phyloP scores from a whole-genome alignment of 1,140 invertebrate genomes.

The Hylyphantes graminicola region DNA sequence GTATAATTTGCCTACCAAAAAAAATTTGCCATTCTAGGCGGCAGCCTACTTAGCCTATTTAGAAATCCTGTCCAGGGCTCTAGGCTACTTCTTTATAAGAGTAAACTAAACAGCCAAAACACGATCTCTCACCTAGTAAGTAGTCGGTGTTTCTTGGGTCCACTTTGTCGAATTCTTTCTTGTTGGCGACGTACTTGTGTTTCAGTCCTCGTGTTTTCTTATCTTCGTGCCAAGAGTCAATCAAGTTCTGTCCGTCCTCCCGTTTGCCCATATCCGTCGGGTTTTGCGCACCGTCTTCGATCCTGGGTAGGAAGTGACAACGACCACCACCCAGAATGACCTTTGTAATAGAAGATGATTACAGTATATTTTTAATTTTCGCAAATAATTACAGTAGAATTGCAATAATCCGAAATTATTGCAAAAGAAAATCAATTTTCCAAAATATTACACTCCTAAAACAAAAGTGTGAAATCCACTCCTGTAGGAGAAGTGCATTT shows the following conservation, averaged over 20 bases:
- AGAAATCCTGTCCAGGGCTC: too few species aligned
- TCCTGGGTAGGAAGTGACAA: slow-evolving; percentile 66
- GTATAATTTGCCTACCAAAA: too few species aligned
- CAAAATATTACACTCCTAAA: too few species aligned
- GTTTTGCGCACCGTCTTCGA: slow-evolving; percentile 64
- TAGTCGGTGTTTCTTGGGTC: slow-evolving; percentile 62
- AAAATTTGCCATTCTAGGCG: too few species aligned
- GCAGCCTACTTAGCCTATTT: too few species aligned
- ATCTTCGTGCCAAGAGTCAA: slow-evolving; percentile 73
- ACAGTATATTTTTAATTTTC: too few species aligned
- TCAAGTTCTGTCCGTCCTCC: slow-evolving; percentile 79
- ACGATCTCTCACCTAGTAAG: slow-evolving; percentile 58
- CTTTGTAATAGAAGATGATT: slow-evolving; percentile 27
- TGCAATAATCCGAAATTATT: too few species aligned
- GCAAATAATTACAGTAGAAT: too few species aligned
- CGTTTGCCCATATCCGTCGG: slow-evolving; percentile 71
- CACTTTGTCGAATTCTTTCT: slow-evolving; percentile 55
- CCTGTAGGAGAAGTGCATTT: too few species aligned
- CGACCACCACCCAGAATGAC: slow-evolving; percentile 66
- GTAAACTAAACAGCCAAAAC: not conserved
- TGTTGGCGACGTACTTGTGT: slow-evolving; percentile 65
- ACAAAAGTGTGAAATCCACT: too few species aligned
- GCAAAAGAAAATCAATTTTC: too few species aligned
- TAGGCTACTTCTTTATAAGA: too few species aligned
- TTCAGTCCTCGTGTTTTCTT: slow-evolving; percentile 61